These are phyloP conservation scores for Ceuthmochares aereus DNA, from an alignment of 2,113 vertebrate genomes.

Conservation along the genomic window DNA sequence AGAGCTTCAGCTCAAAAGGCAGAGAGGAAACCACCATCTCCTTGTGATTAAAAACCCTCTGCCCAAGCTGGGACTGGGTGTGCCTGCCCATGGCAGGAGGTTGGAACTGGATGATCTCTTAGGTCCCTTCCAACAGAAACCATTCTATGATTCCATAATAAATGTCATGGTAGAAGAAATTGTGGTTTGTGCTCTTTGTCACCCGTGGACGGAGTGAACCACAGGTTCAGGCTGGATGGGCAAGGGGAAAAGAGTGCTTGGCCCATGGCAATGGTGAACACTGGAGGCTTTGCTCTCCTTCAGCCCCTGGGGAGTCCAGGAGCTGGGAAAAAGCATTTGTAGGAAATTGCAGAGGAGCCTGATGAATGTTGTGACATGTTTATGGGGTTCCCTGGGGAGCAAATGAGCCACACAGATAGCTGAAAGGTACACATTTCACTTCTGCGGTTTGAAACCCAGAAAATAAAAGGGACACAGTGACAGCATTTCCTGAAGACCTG, in stretches of 20 bases:
- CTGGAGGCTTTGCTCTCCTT: background rate
- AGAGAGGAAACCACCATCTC: background rate
- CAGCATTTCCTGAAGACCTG: background rate
- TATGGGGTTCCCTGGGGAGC: fast-evolving
- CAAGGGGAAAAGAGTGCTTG: fast-evolving
- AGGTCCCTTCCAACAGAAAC: too few species aligned
- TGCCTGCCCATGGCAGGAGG: too few species aligned
- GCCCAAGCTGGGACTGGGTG: too few species aligned
- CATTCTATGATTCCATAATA: too few species aligned
- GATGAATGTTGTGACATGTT: background rate
- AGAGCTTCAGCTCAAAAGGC: fast-evolving
- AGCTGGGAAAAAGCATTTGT: fast-evolving
- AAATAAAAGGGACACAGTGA: background rate
- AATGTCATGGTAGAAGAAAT: too few species aligned
- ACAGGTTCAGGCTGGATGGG: fast-evolving
- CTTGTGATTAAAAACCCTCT: background rate
- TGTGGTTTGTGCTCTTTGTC: fast-evolving
- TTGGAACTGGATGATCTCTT: too few species aligned
- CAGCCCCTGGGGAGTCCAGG: fast-evolving
- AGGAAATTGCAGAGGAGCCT: background rate
- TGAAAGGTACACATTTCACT: background rate
- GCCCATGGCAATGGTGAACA: fast-evolving
- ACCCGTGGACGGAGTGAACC: fast-evolving
- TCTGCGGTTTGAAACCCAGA: background rate
- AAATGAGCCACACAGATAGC: background rate